phyloP scores from a whole-genome alignment of 2,797 vertebrate species.

The Malacoraja senta region DNA sequence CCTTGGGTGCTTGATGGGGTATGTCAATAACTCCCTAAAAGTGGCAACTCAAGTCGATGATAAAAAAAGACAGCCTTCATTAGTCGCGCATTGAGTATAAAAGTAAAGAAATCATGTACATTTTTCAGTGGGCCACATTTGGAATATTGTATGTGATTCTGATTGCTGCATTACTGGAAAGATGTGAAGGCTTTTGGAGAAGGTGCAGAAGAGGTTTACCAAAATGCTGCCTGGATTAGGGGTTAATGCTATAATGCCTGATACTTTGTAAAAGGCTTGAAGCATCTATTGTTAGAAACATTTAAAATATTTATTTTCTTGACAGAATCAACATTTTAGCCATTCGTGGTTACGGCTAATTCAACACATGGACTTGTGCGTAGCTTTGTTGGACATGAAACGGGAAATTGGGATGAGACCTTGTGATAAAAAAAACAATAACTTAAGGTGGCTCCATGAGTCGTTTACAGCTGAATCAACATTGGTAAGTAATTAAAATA shows the following conservation, averaged over 20 bases:
- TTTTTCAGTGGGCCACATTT: too few species aligned
- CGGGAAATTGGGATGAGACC: conserved; percentile 49
- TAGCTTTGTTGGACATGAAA: conserved; percentile 46
- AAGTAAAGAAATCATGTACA: too few species aligned
- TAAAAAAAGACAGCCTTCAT: too few species aligned
- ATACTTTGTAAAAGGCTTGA: background rate
- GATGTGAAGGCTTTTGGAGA: too few species aligned
- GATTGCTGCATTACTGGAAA: too few species aligned
- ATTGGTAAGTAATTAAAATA: conserved; percentile 61
- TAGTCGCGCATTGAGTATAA: too few species aligned
- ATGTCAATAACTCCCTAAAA: background rate
- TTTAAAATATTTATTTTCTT: conserved; percentile 37
- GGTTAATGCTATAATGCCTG: background rate
- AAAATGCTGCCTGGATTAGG: too few species aligned
- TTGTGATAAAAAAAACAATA: conserved; percentile 60
- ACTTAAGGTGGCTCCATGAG: conserved; percentile 72
- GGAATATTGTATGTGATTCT: too few species aligned
- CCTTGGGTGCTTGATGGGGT: background rate
- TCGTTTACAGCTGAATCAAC: conserved; percentile 52
- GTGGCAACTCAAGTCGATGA: too few species aligned
- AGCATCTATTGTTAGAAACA: conserved; percentile 6
- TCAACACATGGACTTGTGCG: conserved; percentile 67
- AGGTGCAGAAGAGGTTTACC: too few species aligned
- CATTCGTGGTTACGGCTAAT: conserved; percentile 82
- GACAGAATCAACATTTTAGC: conserved; percentile 74